Evolutionary conservation across 2,113 vertebrate species (phyloP), one percentile per base, ranked within the genome.

Genomic region (Trinectes maculatus): DNA sequence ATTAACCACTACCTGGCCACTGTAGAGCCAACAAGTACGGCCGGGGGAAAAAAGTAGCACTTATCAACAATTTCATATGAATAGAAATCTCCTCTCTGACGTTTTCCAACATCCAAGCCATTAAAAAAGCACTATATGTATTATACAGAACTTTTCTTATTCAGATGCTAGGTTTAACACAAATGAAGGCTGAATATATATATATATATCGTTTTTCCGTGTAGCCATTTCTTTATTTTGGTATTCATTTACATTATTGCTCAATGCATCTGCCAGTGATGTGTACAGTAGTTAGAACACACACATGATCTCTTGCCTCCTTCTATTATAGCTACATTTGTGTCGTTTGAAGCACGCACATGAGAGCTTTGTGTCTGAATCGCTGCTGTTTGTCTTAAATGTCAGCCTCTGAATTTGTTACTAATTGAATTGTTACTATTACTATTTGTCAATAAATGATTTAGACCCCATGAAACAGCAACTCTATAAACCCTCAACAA

Each of bases 1-100:
- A 85, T 86, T 54, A 80, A 60, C 42, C 2, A 24, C 66, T 83
- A 82, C 69, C 80, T 79, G 80, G 74, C 71, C 77, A 80, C 71
- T 76, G 67, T 55, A 57, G 49, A 58, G 68, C 69, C 77, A 87
- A 85, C 73, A 84, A 83, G 76, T 87, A 40, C 31, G 63, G 24
- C n/a, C 21, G 47, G 10, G 3, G 36, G 24, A 68, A 76, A 58
- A 19, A 34, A 56, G 6, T 8, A 24, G 13, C 57, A 52, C 57
- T 81, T 49, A 60, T 63, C 56, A 74, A 57, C 63, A 43, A 33
- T 74, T 68, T 56, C 8, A 66, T 70, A 34, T 71, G 5, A 64
- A 79, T 47, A 25, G n/a, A 74, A 58, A 80, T 62, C 0, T 31
- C 0, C 44, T 60, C 19, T 51, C 57, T 66, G 33, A 33, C 36